Evolutionary conservation across 2,888 invertebrate genomes (phyloP), one percentile per base, ranked within the genome.

Genomic region (Dryococelus australis): DNA sequence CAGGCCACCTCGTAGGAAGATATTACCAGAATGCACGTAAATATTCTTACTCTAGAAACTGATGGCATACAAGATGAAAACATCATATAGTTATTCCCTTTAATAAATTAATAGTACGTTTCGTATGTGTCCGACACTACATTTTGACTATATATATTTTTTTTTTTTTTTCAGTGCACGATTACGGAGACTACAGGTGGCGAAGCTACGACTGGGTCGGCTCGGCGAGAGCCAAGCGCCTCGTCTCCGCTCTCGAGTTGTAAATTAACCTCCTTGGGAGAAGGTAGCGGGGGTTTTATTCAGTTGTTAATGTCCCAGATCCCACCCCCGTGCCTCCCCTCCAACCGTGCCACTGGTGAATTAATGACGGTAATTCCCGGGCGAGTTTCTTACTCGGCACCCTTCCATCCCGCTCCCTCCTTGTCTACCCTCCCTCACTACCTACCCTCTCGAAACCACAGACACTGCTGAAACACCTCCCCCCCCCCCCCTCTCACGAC

Each of bases 321-420:
- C 87, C 88, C 84, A 86, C 87, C 83, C 86, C 84, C 51, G 84
- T 84, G 87, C 80, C 28, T 85, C 28, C 47, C 85, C 80, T 83
- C 43, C 47, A 26, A 28, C 80, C 87, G n/a, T 83, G 86, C 87
- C 86, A 86, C 86, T 88, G 88, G 81, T 88, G 87, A 88, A 88
- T 88, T 88, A 88, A 88, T 88, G 88, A 88, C 88, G 88, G 87
- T 88, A 88, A 88, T 88, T 88, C 88, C 88, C 88, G 87, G 84
- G 88, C 81, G 87, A 87, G 87, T 87, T 87, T 88, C 87, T 87
- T 88, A 86, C 88, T 65, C 65, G 65, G 65, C 65, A 65, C 65
- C 65, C 20, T 24, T 24, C 24, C 51, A 16, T 51, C n/a, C 65
- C 65, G 1, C n/a, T 24, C 65, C 65, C 65, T n/a, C 65, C 6